Conservation (phyloP, 1,140 invertebrate genomes). For the Procambarus clarkii region DNA sequence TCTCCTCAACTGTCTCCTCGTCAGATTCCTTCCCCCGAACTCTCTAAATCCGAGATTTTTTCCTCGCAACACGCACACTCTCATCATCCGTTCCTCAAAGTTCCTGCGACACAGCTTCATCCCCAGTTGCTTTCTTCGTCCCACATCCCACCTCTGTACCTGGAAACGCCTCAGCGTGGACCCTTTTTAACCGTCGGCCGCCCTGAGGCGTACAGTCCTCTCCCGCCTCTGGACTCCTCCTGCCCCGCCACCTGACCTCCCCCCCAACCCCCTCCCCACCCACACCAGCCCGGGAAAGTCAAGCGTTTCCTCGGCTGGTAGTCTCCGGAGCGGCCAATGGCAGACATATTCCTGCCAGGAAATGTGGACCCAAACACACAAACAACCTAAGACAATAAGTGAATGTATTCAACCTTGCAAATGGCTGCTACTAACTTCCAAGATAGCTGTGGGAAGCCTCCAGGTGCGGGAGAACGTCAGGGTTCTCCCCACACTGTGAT, state of each 20-base stretch:
- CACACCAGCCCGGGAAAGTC: background rate
- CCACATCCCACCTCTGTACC: constrained; percentile 32
- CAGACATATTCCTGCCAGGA: background rate
- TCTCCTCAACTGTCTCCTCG: constrained; percentile 22
- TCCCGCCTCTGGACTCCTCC: background rate
- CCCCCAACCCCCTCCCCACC: background rate
- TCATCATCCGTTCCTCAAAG: background rate
- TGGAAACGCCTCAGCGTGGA: constrained; percentile 31
- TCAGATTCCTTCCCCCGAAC: constrained; percentile 4
- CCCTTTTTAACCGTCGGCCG: background rate
- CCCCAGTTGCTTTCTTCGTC: constrained; percentile 1
- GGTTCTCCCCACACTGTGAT: background rate
- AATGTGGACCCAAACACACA: background rate
- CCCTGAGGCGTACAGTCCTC: background rate
- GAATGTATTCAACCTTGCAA: background rate
- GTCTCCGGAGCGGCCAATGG: constrained; percentile 1
- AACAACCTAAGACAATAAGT: background rate
- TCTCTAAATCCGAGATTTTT: background rate
- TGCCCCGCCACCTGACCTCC: background rate
- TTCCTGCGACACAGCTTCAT: background rate
- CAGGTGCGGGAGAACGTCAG: background rate
- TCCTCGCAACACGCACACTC: background rate
- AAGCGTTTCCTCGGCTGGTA: background rate
- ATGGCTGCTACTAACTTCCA: background rate
- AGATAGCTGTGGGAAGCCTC: background rate